These are phyloP conservation scores for Clangula hyemalis DNA, from an alignment of 2,797 vertebrate species.

Conservation along the genomic window DNA sequence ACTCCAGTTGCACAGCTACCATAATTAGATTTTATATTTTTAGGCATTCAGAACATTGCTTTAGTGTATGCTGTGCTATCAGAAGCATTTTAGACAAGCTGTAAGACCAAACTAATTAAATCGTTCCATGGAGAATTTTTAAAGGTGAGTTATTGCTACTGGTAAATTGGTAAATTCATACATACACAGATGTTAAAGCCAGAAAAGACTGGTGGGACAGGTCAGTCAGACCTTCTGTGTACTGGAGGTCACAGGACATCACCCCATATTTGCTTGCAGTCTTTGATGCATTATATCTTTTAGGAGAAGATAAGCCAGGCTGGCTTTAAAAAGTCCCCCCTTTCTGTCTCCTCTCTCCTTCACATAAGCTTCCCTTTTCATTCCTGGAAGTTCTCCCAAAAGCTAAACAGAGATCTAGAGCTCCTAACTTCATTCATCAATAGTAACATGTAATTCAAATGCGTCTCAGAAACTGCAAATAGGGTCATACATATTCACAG, in stretches of 20 bases:
- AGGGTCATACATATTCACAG: background rate
- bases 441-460: background rate
- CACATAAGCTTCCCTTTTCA: background rate
- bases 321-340: background rate
- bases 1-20: conserved; percentile 10
- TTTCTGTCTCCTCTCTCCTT: background rate
- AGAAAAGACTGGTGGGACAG: background rate
- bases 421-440: background rate
- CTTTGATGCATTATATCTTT: background rate
- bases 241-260: background rate
- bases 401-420: background rate
- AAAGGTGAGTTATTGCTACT: background rate
- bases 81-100: conserved; percentile 40
- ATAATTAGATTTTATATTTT: conserved; percentile 62
- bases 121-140: background rate
- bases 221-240: background rate
- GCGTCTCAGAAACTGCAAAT: background rate
- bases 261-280: background rate
- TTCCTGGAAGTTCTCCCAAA: background rate
- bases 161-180: background rate
- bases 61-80: background rate
- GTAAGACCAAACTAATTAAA: conserved; percentile 61
- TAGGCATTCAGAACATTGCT: conserved; percentile 20
- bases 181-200: background rate
- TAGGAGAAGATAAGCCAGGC: background rate